phyloP scores from a whole-genome alignment of 2,797 vertebrate species.

The Podarcis siculus region DNA sequence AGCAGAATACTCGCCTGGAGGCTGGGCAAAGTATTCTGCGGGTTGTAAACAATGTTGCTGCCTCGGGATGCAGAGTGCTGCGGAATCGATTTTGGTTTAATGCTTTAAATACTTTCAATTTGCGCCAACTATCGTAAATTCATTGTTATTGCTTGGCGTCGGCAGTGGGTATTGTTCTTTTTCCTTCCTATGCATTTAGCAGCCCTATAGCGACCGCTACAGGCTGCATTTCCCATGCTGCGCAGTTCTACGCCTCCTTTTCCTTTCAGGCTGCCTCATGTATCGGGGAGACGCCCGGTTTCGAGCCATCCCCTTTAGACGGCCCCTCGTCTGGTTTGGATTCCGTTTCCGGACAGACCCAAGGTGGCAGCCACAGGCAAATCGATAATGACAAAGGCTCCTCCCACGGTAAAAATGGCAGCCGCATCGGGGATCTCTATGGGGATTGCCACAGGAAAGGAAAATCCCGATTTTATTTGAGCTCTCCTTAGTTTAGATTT shows the following conservation, averaged over 20 bases:
- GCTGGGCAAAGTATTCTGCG: background rate
- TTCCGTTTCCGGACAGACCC: background rate
- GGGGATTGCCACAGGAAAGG: background rate
- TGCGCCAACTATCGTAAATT: background rate
- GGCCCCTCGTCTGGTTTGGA: background rate
- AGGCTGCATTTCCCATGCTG: background rate
- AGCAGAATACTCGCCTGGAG: background rate
- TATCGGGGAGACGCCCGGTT: background rate
- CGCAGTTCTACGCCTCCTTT: too few relatives aligned
- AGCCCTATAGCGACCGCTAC: background rate
- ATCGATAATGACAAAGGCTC: rapidly evolving
- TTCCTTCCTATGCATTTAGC: background rate
- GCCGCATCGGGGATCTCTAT: background rate
- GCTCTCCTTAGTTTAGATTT: too few relatives aligned
- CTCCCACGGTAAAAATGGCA: background rate
- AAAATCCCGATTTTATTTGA: too few relatives aligned
- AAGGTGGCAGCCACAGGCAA: constrained; percentile 44
- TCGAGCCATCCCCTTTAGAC: too few relatives aligned
- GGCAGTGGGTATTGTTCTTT: background rate
- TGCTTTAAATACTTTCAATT: background rate
- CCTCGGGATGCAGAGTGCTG: background rate
- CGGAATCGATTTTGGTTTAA: background rate
- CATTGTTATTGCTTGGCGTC: background rate
- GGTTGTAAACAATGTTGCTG: background rate
- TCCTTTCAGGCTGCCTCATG: background rate